A percentile compares a stretch with the other conserved stretches of the same genome.
These are phyloP conservation scores for Lutra lutra DNA, from an alignment of 2,797 vertebrate species.

Conservation along the genomic window DNA sequence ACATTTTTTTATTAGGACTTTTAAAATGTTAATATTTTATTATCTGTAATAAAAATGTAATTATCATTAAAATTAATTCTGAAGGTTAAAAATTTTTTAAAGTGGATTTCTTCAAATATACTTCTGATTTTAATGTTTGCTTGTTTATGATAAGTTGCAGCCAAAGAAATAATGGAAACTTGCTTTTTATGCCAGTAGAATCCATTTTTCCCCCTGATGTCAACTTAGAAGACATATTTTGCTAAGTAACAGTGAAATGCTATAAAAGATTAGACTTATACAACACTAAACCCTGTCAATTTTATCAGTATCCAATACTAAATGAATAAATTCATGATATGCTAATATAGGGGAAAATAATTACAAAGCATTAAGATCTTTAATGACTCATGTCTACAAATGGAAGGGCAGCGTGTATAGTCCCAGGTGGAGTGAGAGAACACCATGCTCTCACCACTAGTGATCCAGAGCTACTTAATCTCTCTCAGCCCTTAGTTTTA, in stretches of 20 bases:
- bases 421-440: neutral
- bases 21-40: constrained; percentile 61
- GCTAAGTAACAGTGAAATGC: neutral
- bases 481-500: neutral
- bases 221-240: neutral
- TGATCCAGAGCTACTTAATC: neutral
- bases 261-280: neutral
- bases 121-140: constrained; percentile 48
- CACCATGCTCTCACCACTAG: neutral
- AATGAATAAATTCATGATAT: neutral
- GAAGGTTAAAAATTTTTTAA: constrained; percentile 46
- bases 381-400: neutral
- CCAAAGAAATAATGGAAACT: constrained; percentile 18
- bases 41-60: constrained; percentile 59
- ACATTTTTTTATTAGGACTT: constrained; percentile 50
- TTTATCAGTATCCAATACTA: neutral
- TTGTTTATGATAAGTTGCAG: constrained; percentile 34
- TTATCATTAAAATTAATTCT: constrained; percentile 65
- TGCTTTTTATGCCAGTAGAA: neutral
- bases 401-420: neutral
- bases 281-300: neutral
- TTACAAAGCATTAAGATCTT: neutral
- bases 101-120: neutral
- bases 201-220: neutral
- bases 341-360: neutral